Percentiles rank a stretch among this genome's conserved stretches.
Conservation (phyloP, 2,797 vertebrate species). For the Centropyge bicolor region DNA sequence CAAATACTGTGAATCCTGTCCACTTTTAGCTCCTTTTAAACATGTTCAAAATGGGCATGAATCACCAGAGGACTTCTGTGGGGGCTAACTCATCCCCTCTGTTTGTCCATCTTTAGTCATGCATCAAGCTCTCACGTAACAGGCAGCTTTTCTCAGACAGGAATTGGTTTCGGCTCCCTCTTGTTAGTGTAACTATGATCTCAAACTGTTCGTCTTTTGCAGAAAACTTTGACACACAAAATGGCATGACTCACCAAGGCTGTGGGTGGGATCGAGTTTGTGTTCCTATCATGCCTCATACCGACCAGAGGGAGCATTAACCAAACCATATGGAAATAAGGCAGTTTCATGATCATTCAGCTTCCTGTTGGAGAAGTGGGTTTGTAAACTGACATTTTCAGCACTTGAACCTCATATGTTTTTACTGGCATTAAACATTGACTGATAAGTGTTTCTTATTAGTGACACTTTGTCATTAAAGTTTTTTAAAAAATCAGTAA, state of each 20-base stretch:
- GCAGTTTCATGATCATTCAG: background rate
- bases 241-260: background rate
- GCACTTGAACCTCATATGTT: background rate
- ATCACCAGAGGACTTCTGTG: conserved; percentile 20
- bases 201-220: background rate
- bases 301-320: no score
- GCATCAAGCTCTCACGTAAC: background rate
- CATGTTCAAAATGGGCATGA: conserved; percentile 10
- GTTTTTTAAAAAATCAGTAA: background rate
- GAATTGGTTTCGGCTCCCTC: background rate
- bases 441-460: background rate
- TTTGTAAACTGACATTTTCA: background rate
- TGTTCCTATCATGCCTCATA: no score
- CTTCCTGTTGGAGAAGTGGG: background rate
- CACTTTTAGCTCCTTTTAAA: conserved; percentile 12
- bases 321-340: no score
- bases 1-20: conserved; percentile 4
- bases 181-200: background rate
- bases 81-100: background rate
- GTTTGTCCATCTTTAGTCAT: conserved; percentile 16
- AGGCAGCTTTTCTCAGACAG: background rate
- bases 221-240: conserved; percentile 8
- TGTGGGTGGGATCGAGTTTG: background rate
- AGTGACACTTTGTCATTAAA: background rate
- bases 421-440: background rate